phyloP scores from a whole-genome alignment of 2,113 vertebrate genomes.

The Nymphicus hollandicus region DNA sequence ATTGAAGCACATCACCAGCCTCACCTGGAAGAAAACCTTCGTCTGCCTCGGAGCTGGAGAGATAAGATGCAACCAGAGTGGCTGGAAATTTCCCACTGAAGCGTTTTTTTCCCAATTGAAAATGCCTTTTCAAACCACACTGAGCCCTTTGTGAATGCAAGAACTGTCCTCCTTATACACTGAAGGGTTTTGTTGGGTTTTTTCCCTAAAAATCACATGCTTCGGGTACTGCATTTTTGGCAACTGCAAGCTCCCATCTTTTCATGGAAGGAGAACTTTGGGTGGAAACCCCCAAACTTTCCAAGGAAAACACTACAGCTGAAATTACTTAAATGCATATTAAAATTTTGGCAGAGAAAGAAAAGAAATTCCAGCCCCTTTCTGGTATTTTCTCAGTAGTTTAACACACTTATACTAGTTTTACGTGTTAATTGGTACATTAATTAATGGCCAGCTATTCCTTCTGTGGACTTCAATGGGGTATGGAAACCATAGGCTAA shows the following conservation, averaged over 20 bases:
- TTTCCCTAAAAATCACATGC: not conserved
- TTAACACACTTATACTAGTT: not conserved
- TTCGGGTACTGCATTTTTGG: not conserved
- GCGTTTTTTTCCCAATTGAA: not conserved
- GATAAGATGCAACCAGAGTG: not conserved
- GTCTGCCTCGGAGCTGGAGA: not conserved
- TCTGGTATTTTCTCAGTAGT: not conserved
- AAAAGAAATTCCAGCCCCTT: not conserved
- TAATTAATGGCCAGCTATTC: not conserved
- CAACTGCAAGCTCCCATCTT: not conserved
- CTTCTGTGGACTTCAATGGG: not conserved
- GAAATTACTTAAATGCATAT: rapidly evolving
- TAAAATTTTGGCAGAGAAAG: not conserved
- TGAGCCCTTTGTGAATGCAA: not conserved
- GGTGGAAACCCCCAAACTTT: slow-evolving; percentile 3
- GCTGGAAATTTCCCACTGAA: not conserved
- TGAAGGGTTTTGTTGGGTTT: not conserved
- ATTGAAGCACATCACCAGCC: not conserved
- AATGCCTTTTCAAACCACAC: not conserved
- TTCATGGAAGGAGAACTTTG: not conserved
- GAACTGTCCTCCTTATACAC: not conserved
- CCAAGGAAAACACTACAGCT: not conserved
- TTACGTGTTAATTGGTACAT: not conserved
- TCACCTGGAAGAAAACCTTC: not conserved
- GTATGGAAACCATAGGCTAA: not conserved